Percentiles rank a stretch among this genome's conserved stretches.
Evolutionary conservation across 2,797 vertebrate genomes (phyloP).

Genomic region (Glossophaga mutica): DNA sequence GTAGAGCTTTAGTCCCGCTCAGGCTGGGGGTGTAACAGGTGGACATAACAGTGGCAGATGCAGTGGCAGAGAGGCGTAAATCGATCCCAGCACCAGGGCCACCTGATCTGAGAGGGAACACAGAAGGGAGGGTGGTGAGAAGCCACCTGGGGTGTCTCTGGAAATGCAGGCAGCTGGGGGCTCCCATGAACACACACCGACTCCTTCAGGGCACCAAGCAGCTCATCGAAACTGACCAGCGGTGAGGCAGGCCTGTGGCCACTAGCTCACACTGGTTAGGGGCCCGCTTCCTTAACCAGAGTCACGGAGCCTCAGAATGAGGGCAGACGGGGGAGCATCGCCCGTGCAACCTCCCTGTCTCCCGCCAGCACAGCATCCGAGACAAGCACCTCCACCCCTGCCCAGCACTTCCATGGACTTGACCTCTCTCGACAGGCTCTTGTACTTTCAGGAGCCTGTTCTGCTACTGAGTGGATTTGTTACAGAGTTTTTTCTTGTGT

Average conservation of each 20-base stretch:
- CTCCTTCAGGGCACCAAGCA: neutral
- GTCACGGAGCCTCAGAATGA: neutral
- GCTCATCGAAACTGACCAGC: neutral
- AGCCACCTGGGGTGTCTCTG: neutral
- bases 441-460: neutral
- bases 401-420: neutral
- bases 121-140: too few species aligned
- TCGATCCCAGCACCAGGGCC: neutral
- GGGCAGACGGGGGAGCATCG: neutral
- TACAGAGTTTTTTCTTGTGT: neutral
- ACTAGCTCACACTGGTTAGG: neutral
- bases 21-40: neutral
- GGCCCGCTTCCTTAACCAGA: neutral
- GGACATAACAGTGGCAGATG: neutral
- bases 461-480: neutral
- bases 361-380: neutral
- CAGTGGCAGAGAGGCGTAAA: neutral
- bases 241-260: neutral
- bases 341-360: neutral
- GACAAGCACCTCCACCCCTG: too few species aligned
- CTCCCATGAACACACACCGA: fast-evolving
- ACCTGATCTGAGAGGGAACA: neutral
- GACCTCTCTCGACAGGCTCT: neutral
- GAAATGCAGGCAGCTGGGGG: too few species aligned
- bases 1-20: neutral